Evolutionary conservation across 2,113 vertebrate genomes (phyloP).

Genomic region (Uria aalge): DNA sequence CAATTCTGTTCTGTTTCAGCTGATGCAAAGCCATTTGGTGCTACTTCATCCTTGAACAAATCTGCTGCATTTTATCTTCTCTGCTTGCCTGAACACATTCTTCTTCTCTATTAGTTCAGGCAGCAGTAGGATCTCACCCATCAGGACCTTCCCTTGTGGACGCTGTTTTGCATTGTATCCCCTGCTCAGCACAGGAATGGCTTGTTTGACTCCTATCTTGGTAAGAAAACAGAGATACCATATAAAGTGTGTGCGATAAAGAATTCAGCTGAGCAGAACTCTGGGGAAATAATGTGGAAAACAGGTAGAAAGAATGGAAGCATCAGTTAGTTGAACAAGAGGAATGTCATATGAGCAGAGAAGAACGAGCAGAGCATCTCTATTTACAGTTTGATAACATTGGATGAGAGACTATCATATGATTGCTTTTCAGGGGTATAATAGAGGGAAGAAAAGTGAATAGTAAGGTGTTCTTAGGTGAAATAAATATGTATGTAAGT

Average conservation of each 20-base stretch:
- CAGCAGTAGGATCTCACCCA: not conserved
- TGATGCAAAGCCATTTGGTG: not conserved
- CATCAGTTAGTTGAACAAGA: not conserved
- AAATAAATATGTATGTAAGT: not conserved
- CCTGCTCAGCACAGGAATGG: not conserved
- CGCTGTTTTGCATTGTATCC: not conserved
- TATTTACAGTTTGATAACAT: not conserved
- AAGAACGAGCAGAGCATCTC: not conserved
- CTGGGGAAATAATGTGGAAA: slow-evolving; percentile 10
- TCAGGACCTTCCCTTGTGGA: not conserved
- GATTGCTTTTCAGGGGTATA: not conserved
- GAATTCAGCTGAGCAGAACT: slow-evolving; percentile 1
- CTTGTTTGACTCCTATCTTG: not conserved
- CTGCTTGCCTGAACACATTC: slow-evolving; percentile 25
- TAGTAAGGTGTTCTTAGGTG: not conserved
- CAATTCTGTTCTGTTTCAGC: not conserved
- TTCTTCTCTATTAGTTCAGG: slow-evolving; percentile 32
- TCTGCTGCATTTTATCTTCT: slow-evolving; percentile 21
- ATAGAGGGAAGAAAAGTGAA: not conserved
- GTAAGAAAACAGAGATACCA: not conserved
- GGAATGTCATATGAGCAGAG: not conserved
- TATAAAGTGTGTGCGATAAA: not conserved
- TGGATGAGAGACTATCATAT: not conserved
- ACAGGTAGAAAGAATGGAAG: not conserved
- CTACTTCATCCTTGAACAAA: slow-evolving; percentile 36